These are phyloP conservation scores for Okamejei kenojei DNA, from an alignment of 2,797 vertebrate genomes.

Conservation along the genomic window DNA sequence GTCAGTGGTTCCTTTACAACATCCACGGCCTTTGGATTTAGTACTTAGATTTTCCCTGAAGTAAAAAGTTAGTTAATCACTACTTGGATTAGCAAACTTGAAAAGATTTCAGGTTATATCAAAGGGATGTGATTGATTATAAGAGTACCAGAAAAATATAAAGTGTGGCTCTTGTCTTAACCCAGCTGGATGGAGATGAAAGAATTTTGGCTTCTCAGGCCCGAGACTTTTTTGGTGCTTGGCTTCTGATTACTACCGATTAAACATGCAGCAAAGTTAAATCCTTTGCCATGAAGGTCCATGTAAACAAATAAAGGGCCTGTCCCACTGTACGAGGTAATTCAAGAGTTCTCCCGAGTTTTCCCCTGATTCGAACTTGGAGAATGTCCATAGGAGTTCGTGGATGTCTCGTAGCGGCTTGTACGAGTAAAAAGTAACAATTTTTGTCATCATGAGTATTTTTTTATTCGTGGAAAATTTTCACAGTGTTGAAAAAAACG, in stretches of 20 bases:
- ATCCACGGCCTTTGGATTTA: background rate
- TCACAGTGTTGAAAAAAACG: no score
- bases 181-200: background rate
- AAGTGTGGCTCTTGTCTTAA: background rate
- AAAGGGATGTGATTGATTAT: no score
- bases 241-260: background rate
- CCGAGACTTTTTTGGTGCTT: background rate
- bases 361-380: no score
- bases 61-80: background rate
- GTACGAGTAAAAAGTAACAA: no score
- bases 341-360: no score
- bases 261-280: background rate
- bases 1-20: no score
- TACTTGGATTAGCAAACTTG: background rate
- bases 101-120: background rate
- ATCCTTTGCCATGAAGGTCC: background rate
- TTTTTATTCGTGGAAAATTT: no score
- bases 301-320: background rate
- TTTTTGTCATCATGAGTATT: no score
- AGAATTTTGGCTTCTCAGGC: background rate
- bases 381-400: no score
- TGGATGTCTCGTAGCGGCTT: no score
- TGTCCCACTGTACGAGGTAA: no score
- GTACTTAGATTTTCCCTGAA: background rate
- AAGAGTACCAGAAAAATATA: background rate